These are phyloP conservation scores for Dryobates pubescens DNA, from an alignment of 2,797 vertebrate genomes.

Conservation along the genomic window DNA sequence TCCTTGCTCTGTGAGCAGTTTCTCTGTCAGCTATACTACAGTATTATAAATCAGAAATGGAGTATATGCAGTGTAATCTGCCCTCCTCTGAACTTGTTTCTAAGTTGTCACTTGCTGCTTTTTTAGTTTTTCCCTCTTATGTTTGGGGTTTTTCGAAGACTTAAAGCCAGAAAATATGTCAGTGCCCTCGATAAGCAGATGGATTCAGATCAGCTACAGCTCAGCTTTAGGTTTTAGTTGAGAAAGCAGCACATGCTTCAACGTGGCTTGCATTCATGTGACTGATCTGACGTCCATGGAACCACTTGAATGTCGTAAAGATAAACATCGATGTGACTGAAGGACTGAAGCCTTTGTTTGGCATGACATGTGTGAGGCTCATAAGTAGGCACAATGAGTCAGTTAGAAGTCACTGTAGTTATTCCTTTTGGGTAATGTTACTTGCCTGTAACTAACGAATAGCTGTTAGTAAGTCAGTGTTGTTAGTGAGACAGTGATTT, in stretches of 20 bases:
- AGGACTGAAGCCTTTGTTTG: neutral
- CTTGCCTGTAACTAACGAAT: neutral
- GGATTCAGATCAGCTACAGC: neutral
- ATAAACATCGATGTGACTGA: neutral
- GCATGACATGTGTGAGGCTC: neutral
- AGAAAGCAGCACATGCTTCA: neutral
- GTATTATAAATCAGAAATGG: neutral
- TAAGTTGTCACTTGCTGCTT: neutral
- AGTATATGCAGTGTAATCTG: neutral
- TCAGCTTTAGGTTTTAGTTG: neutral
- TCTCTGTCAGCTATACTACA: neutral
- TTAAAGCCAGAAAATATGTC: neutral
- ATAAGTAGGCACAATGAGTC: neutral
- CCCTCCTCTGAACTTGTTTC: neutral
- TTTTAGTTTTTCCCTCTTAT: neutral
- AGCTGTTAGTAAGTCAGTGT: neutral
- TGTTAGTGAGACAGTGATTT: neutral
- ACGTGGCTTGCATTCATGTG: neutral
- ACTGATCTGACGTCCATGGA: neutral
- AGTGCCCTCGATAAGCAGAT: neutral
- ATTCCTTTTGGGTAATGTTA: neutral
- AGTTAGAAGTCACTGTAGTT: neutral
- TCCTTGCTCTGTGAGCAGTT: neutral
- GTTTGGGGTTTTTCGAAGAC: neutral
- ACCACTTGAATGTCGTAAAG: neutral